Percentiles rank a stretch among this genome's conserved stretches.
These are phyloP conservation scores for Palloptera scutellata DNA, from an alignment of 2,888 invertebrate genomes.

Conservation along the genomic window DNA sequence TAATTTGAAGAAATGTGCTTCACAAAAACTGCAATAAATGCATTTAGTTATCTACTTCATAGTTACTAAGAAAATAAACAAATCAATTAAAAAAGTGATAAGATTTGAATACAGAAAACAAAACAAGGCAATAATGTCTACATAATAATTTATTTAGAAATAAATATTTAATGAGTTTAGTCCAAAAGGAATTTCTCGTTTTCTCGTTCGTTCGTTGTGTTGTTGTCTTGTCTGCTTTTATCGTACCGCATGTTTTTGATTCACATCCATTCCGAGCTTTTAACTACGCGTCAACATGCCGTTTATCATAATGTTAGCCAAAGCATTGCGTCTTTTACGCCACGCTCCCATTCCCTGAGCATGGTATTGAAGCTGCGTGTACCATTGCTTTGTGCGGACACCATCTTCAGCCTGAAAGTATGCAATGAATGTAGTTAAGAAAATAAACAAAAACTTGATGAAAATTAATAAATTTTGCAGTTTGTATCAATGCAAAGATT, in stretches of 20 bases:
- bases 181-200: not conserved
- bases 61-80: not conserved
- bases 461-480: too few relatives aligned
- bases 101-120: too few relatives aligned
- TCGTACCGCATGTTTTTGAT: too few relatives aligned
- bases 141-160: not conserved
- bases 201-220: slow-evolving; percentile 1
- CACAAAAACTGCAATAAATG: slow-evolving; percentile 15
- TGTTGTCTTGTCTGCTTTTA: not conserved
- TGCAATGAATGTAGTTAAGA: not conserved
- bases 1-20: not conserved
- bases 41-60: not conserved
- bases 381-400: slow-evolving; percentile 87
- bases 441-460: too few relatives aligned
- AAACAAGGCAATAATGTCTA: not conserved
- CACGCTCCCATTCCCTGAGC: slow-evolving; percentile 92
- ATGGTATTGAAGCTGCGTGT: slow-evolving; percentile 87
- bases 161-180: not conserved
- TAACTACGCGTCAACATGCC: slow-evolving; percentile 69
- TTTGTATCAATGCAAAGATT: too few relatives aligned
- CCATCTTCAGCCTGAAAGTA: slow-evolving; percentile 82
- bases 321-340: slow-evolving; percentile 88
- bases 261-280: not conserved
- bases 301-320: slow-evolving; percentile 98
- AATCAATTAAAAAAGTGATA: not conserved